phyloP scores from a whole-genome alignment of 1,140 invertebrate genomes.

The Temnothorax curvispinosus region DNA sequence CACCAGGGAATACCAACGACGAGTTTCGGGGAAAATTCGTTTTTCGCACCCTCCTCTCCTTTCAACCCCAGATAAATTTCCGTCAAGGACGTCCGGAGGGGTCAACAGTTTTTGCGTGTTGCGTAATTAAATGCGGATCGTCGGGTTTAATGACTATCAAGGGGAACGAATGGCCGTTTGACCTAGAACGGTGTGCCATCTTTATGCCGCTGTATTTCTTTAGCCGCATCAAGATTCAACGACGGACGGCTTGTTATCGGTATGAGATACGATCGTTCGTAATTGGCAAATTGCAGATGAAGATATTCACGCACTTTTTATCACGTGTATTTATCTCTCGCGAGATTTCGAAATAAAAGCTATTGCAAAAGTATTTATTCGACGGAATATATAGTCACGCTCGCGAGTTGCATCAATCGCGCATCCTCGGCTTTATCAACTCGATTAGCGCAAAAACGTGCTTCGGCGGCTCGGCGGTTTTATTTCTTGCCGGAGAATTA shows the following conservation, averaged over 20 bases:
- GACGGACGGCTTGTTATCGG: background rate
- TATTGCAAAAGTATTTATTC: background rate
- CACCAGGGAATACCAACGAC: slow-evolving; percentile 38
- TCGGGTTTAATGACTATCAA: slow-evolving; percentile 40
- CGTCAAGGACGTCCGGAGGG: slow-evolving; percentile 60
- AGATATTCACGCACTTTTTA: slow-evolving; percentile 1
- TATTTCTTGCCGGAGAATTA: slow-evolving; percentile 44
- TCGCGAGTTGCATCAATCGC: background rate
- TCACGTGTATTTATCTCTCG: background rate
- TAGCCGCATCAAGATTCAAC: slow-evolving; percentile 18
- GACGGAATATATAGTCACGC: background rate
- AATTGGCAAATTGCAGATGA: background rate
- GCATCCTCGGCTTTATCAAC: background rate
- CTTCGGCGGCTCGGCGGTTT: background rate
- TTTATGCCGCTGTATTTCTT: background rate
- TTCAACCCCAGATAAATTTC: slow-evolving; percentile 67
- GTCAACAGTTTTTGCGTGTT: slow-evolving; percentile 62
- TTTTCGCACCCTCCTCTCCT: slow-evolving; percentile 63
- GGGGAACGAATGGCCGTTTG: slow-evolving; percentile 24
- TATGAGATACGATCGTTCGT: background rate
- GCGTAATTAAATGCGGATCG: slow-evolving; percentile 63
- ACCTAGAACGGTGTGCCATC: background rate
- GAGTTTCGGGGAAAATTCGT: slow-evolving; percentile 53
- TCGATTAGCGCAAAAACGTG: background rate
- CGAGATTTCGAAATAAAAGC: background rate